Conservation (phyloP, 2,113 vertebrate genomes). For the Triplophysa dalaica region DNA sequence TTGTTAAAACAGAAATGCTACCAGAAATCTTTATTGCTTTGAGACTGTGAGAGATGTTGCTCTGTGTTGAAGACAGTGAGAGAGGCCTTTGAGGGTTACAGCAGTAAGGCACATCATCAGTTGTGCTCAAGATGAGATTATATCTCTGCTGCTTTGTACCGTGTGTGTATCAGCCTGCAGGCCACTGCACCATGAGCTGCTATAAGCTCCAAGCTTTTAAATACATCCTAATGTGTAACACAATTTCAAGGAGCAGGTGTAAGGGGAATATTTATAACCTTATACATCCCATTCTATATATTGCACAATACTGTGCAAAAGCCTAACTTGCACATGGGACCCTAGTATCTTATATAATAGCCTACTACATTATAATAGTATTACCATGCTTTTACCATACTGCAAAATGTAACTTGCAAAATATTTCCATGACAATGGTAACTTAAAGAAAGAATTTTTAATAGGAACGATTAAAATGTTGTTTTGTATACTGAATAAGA, state of each 20-base stretch:
- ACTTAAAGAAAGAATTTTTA: too few species aligned
- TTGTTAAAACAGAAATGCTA: conserved; percentile 50
- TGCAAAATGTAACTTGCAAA: too few species aligned
- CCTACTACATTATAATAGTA: background rate
- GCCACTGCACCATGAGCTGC: background rate
- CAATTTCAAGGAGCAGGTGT: conserved; percentile 9
- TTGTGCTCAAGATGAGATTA: conserved; percentile 19
- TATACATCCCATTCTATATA: background rate
- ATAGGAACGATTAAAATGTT: too few species aligned
- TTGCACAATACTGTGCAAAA: background rate
- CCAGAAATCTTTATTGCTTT: conserved; percentile 50
- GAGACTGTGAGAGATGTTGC: conserved; percentile 43
- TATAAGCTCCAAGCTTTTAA: background rate
- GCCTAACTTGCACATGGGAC: conserved; percentile 2
- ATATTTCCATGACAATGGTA: too few species aligned
- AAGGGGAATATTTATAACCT: background rate
- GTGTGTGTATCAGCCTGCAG: conserved; percentile 11
- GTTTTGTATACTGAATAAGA: too few species aligned
- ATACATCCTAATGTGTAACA: conserved; percentile 29
- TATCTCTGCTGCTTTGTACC: background rate
- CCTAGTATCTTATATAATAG: background rate
- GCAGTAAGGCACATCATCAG: background rate
- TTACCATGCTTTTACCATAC: background rate
- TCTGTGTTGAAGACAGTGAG: conserved; percentile 4
- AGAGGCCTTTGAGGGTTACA: background rate